phyloP scores from a whole-genome alignment of 2,888 invertebrate genomes.

The Drosophila mettleri region DNA sequence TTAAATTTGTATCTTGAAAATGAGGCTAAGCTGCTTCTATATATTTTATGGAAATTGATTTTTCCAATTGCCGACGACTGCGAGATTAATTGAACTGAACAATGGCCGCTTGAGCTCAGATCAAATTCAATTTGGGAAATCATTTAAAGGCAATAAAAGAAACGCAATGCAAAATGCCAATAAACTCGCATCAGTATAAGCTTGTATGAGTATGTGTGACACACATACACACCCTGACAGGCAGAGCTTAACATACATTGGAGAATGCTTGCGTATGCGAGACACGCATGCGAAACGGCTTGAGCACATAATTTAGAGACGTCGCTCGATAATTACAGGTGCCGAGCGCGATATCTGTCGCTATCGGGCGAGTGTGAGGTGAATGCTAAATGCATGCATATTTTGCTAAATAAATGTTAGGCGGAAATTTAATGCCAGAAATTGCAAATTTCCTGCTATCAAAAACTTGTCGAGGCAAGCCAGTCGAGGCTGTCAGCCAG shows the following conservation, averaged over 20 bases:
- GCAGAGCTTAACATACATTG: slow-evolving; percentile 16
- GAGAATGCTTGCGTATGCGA: slow-evolving; percentile 26
- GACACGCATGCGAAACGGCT: slow-evolving; percentile 27
- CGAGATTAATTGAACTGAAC: slow-evolving; percentile 3
- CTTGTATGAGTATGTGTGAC: slow-evolving; percentile 1
- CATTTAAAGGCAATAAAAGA: slow-evolving; percentile 31
- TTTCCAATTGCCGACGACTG: background rate
- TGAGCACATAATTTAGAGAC: slow-evolving; percentile 57
- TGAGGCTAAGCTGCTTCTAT: background rate
- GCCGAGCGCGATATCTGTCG: slow-evolving; percentile 14
- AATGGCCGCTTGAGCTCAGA: slow-evolving; percentile 10
- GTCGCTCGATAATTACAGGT: slow-evolving; percentile 60
- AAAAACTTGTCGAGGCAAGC: slow-evolving; percentile 49
- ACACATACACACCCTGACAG: background rate
- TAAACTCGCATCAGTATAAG: background rate
- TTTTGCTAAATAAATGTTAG: slow-evolving; percentile 46
- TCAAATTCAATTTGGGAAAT: slow-evolving; percentile 48
- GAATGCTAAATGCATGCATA: slow-evolving; percentile 16
- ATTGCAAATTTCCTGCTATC: slow-evolving; percentile 76
- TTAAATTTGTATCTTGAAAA: background rate
- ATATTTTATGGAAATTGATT: background rate
- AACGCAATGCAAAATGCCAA: slow-evolving; percentile 30
- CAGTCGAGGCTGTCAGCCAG: background rate
- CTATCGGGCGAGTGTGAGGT: slow-evolving; percentile 21
- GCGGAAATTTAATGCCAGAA: slow-evolving; percentile 76